Evolutionary conservation across 2,888 invertebrate species (phyloP).

Genomic region (Minunthozetes semirufus): DNA sequence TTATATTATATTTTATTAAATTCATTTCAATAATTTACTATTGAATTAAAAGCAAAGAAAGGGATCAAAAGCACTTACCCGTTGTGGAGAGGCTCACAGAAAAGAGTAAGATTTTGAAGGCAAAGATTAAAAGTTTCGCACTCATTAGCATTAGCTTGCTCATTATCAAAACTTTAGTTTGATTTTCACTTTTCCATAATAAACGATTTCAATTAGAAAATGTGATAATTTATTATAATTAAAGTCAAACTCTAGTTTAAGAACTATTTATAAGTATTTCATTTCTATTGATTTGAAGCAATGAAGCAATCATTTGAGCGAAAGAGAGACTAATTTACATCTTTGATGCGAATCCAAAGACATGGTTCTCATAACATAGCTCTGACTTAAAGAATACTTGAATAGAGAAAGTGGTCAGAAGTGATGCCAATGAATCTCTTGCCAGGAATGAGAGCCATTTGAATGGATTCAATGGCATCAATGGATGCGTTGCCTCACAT

Average conservation of each 20-base stretch:
- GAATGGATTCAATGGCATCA: slow-evolving; percentile 29
- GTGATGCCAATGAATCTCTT: slow-evolving; percentile 13
- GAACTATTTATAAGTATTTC: too few species aligned
- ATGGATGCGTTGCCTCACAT: slow-evolving; percentile 9
- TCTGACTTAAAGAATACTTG: too few species aligned
- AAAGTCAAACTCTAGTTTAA: too few species aligned
- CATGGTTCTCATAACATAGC: too few species aligned
- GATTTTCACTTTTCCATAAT: not conserved
- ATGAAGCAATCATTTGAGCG: too few species aligned
- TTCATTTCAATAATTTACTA: slow-evolving; percentile 7
- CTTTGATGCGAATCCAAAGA: too few species aligned
- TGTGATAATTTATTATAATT: not conserved
- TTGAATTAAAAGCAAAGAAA: not conserved
- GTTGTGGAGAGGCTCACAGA: not conserved
- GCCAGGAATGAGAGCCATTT: slow-evolving; percentile 1
- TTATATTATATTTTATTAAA: slow-evolving; percentile 23
- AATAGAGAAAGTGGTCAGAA: slow-evolving; percentile 19
- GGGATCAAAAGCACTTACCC: too few species aligned
- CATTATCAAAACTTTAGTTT: not conserved
- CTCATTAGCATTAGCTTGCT: not conserved
- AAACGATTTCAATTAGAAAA: not conserved
- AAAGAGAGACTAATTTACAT: too few species aligned
- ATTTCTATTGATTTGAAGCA: too few species aligned
- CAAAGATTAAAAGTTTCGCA: not conserved
- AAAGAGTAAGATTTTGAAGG: not conserved